Base-by-base conservation (phyloP, 2,797 vertebrate species). In the Gallirallus australis region DNA sequence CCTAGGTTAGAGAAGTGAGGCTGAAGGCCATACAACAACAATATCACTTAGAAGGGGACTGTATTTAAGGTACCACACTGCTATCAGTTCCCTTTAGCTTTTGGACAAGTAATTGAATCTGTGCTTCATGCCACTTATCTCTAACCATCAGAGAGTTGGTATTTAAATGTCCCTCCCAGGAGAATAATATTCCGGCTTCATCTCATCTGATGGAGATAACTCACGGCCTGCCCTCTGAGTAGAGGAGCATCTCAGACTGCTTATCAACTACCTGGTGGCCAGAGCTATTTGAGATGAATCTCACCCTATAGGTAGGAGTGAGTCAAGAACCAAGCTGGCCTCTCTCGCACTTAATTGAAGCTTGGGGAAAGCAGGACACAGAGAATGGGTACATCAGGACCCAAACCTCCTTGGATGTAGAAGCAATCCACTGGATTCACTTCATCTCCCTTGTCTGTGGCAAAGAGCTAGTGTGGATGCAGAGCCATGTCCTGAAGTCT, bases 381-480 rank as follows among this genome's bases (percentile, higher is more conserved):
- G 18, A n/a, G 27, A 63, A 21, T 15, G 54, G 11, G 31, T 45
- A 19, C 4, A 5, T 33, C 17, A 40, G 23, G 63, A 68, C 20
- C 42, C 6, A 48, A 48, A 53, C 11, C 35, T 70, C 54, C 25
- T 23, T 23, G 52, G 24, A 7, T 35, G 6, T 24, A 27, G 25
- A 39, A 50, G 12, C 0, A 50, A 39, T 7, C 33, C 37, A 2
- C 0, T 9, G 70, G 27, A 27, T 42, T 53, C 47, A n/a, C 20
- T 2, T 3, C 21, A 4, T 1, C 5, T 25, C 7, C 12, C 21
- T 61, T 24, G 3, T 7, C 21, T 63, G 6, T 15, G 30, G 16
- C 27, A 18, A 66, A 48, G 61, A 37, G 24, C 28, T 50, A 15
- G 11, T 0, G 0, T 8, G 15, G 18, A 54, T 27, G 4, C 37